Percentiles rank a stretch among this genome's conserved stretches.
Conservation (phyloP, 2,888 invertebrate genomes). For the Ophion ventricosus region DNA sequence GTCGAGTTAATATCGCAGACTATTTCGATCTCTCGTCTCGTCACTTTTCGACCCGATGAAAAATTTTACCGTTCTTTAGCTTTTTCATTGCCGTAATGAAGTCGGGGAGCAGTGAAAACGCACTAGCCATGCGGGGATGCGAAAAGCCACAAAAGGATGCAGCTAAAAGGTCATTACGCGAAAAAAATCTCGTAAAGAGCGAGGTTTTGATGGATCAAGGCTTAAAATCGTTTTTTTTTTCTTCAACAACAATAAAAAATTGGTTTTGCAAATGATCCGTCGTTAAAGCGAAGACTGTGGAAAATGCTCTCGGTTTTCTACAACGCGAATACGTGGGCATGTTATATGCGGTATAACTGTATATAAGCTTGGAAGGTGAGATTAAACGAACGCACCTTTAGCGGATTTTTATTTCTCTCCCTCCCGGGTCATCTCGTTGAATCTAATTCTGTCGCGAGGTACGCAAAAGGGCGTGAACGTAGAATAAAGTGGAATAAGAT, state of each 20-base stretch:
- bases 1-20: no score
- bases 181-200: conserved; percentile 3
- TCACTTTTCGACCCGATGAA: no score
- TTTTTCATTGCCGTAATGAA: no score
- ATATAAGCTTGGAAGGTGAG: neutral
- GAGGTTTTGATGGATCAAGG: conserved; percentile 1
- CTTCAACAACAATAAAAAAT: neutral
- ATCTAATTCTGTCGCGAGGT: conserved; percentile 49
- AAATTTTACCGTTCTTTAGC: no score
- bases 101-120: no score
- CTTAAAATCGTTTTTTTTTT: neutral
- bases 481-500: conserved; percentile 54
- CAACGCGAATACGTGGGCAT: neutral
- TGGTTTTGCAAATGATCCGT: neutral
- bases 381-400: neutral
- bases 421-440: conserved; percentile 40
- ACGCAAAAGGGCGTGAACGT: conserved; percentile 35
- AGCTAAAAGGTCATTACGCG: neutral
- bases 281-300: neutral
- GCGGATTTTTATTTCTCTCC: neutral
- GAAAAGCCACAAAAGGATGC: no score
- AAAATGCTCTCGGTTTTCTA: conserved; percentile 6
- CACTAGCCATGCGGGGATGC: no score
- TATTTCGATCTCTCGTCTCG: no score
- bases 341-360: conserved; percentile 4